These are phyloP conservation scores for Pterocles orientalis DNA, from an alignment of 2,113 vertebrate species.

Conservation along the genomic window DNA sequence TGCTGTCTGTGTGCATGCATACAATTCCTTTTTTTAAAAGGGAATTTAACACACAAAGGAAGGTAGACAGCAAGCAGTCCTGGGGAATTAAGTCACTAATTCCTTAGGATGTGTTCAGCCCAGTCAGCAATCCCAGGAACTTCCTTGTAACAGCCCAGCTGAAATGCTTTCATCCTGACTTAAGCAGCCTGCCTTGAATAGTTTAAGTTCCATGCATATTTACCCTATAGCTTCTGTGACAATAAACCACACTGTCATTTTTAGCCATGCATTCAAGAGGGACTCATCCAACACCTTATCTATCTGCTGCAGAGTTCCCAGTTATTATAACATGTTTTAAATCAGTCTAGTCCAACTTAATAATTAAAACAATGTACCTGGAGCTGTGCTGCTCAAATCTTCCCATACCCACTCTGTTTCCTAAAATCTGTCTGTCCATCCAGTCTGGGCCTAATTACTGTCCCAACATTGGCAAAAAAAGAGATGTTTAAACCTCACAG, in stretches of 20 bases:
- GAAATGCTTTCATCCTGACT: neutral
- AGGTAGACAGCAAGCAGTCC: neutral
- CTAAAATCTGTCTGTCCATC: neutral
- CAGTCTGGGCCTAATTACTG: neutral
- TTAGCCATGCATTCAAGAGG: neutral
- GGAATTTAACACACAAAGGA: neutral
- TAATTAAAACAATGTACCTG: neutral
- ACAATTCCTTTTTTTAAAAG: neutral
- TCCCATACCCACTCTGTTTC: neutral
- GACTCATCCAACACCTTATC: neutral
- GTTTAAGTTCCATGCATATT: neutral
- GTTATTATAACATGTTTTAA: neutral
- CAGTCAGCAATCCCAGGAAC: neutral
- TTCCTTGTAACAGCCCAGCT: neutral
- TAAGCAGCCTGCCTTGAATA: neutral
- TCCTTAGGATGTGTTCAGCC: neutral
- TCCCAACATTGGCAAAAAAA: neutral
- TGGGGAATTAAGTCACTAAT: neutral
- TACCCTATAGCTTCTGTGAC: neutral
- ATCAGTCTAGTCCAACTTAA: neutral
- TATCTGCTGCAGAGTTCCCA: neutral
- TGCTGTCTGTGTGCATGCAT: neutral
- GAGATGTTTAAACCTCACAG: neutral
- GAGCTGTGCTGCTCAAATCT: neutral
- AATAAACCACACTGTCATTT: neutral